phyloP scores from a whole-genome alignment of 92 coral and sea anemone genomes.

The Blastomussa wellsi region DNA sequence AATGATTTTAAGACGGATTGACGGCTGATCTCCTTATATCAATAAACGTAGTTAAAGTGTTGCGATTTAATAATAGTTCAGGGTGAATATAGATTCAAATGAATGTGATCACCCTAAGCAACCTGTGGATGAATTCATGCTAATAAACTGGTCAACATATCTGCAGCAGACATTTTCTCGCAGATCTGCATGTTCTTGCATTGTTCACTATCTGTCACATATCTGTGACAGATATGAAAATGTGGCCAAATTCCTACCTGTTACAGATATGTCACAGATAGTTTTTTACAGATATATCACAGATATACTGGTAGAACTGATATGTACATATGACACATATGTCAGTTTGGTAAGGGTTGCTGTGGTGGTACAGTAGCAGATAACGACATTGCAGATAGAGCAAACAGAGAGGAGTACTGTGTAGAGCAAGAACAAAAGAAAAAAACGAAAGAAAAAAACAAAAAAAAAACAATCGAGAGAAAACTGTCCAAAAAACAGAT shows the following conservation, averaged over 20 bases:
- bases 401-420: neutral
- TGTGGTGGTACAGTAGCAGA: conserved; percentile 9
- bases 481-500: neutral
- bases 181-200: neutral
- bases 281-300: conserved; percentile 1
- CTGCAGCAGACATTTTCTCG: conserved; percentile 12
- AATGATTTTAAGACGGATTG: neutral
- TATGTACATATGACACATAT: conserved; percentile 19
- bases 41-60: neutral
- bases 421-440: neutral
- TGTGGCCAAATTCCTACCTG: conserved; percentile 23
- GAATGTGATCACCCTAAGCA: neutral
- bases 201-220: conserved; percentile 18
- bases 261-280: conserved; percentile 11
- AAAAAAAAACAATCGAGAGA: neutral
- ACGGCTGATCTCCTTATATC: conserved; percentile 2
- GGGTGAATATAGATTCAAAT: neutral
- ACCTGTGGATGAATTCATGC: conserved; percentile 8
- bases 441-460: neutral
- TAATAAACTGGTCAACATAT: conserved; percentile 3
- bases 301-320: conserved; percentile 21
- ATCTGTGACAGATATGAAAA: conserved; percentile 16
- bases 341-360: conserved; percentile 23
- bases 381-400: neutral
- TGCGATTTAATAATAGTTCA: neutral